Base-by-base conservation (phyloP, 2,888 invertebrate species). In the Helleia helle region DNA sequence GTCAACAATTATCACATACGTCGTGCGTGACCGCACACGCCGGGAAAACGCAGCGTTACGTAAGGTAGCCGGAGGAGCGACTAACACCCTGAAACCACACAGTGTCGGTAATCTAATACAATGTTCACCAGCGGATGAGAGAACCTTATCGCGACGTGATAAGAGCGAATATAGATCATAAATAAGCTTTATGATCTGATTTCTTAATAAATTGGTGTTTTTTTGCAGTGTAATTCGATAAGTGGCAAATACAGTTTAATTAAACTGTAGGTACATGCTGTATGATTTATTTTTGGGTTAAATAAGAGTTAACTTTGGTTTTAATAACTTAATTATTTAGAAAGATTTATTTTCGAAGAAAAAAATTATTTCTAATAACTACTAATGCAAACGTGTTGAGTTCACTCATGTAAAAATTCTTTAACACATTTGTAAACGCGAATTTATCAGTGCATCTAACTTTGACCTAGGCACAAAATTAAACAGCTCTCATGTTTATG, bases 81-180 rank as follows among this genome's bases (percentile, higher is more conserved):
- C 41, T 41, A 46, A 47, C 48, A 48, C 43, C 36, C 46, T 46
- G 46, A 47, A 47, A 51, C 51, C 51, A 41, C 51, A 47, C 26
- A 46, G 47, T 43, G 50, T 39, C 43, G 43, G 48, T 51, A 51
- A 51, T 49, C 47, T 46, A 47, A 51, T 51, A 51, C 51, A 46
- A 45, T 41, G 42, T 37, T 31, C n/a, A 34, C 24, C 40, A 34
- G 11, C 25, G 6, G 12, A 17, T 3, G 22, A 12, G 4, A 22
- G 22, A 22, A 18, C 22, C 18, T 11, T 22, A 34, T 1, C 4
- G 9, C 12, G 8, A 8, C 8, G 8, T 41, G 14, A 46, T 17
- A 36, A 17, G 36, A 3, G 18, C 1, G 11, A 7, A 11, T 12
- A n/a, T n/a, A n/a, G n/a, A n/a, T n/a, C n/a, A n/a, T n/a, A n/a